phyloP scores from a whole-genome alignment of 2,113 vertebrate species.

The Dipodomys ordii region DNA sequence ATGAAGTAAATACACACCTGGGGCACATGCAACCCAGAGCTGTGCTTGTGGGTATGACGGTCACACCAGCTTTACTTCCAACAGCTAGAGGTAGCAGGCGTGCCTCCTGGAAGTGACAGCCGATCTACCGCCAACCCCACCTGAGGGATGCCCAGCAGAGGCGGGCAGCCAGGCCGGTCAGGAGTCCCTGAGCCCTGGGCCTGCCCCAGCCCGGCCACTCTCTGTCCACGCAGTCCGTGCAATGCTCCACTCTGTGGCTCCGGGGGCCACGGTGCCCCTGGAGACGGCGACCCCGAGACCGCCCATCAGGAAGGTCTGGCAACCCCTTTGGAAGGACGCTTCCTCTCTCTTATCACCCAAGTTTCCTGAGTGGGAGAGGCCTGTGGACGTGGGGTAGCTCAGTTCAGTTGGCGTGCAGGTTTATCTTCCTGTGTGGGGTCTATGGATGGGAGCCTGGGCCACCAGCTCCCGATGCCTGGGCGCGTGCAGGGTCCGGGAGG shows the following conservation, averaged over 20 bases:
- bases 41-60: too few relatives aligned
- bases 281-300: accelerated
- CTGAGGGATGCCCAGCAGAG: background rate
- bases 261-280: too few relatives aligned
- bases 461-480: background rate
- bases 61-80: background rate
- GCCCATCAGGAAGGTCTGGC: background rate
- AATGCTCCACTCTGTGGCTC: too few relatives aligned
- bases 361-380: background rate
- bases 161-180: background rate
- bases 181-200: background rate
- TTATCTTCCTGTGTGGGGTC: too few relatives aligned
- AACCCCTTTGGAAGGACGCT: too few relatives aligned
- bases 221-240: too few relatives aligned
- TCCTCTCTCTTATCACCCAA: background rate
- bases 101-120: background rate
- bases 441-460: background rate
- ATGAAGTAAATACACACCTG: background rate
- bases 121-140: background rate
- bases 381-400: background rate
- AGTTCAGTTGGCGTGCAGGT: too few relatives aligned
- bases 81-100: background rate
- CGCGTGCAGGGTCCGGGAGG: too few relatives aligned
- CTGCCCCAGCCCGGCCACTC: too few relatives aligned
- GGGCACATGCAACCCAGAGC: too few relatives aligned